Evolutionary conservation across 64 coral and sea anemone genomes (phyloP).

Genomic region (Montipora sp.): DNA sequence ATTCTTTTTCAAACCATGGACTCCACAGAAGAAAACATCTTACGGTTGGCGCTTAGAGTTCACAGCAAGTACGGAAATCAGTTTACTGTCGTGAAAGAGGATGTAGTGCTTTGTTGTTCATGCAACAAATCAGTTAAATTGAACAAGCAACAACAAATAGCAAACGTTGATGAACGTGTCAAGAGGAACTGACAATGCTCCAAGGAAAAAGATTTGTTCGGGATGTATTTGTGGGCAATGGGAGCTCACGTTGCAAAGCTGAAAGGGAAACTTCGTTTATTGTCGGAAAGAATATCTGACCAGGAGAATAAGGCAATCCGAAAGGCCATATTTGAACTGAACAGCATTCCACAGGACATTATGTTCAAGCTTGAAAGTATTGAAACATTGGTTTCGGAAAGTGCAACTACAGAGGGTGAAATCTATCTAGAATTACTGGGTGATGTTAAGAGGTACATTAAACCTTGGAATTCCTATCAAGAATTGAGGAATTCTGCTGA

Average conservation of each 20-base stretch:
- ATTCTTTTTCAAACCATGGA: constrained; percentile 25
- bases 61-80: constrained; percentile 32
- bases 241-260: neutral
- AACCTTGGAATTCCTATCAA: constrained; percentile 49
- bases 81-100: constrained; percentile 3
- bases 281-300: neutral
- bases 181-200: constrained; percentile 20
- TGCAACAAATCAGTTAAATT: constrained; percentile 32
- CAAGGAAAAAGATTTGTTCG: constrained; percentile 21
- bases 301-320: neutral
- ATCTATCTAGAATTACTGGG: constrained; percentile 15
- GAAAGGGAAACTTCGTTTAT: constrained; percentile 7
- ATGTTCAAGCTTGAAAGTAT: constrained; percentile 9
- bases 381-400: constrained; percentile 9
- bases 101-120: constrained; percentile 28
- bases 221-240: constrained; percentile 33
- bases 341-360: constrained; percentile 12
- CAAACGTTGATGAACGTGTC: constrained; percentile 41
- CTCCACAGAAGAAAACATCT: neutral
- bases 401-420: neutral
- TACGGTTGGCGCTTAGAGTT: constrained; percentile 30
- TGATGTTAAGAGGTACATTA: constrained; percentile 35
- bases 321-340: neutral
- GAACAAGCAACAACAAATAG: constrained; percentile 27
- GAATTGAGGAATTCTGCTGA: constrained; percentile 25